Base-by-base conservation (phyloP, 2,113 vertebrate species). In the Strix uralensis region DNA sequence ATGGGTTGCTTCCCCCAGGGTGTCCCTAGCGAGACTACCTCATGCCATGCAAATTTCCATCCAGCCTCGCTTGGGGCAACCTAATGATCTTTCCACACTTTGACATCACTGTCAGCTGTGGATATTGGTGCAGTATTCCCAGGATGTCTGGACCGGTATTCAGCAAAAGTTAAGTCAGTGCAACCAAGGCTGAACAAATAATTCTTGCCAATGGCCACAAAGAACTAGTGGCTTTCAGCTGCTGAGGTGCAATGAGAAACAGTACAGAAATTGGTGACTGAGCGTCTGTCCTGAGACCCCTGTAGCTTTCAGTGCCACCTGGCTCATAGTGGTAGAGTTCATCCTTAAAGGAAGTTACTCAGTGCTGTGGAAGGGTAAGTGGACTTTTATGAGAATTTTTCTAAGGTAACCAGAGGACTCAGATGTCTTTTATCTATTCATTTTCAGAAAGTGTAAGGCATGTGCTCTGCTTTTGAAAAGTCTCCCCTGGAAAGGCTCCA, bases 281-380 rank as follows among this genome's bases (percentile, higher is more conserved):
- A 58, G 8, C 6, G 4, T 62, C 47, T 85, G 30, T n/a, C 34
- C 23, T 72, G 52, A 38, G 29, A 91, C 14, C 13, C 25, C 67
- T 54, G 40, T 12, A 46, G 21, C 18, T 88, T 82, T 69, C 65
- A 34, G 34, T 9, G 23, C 49, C 54, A 69, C 32, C 34, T 63
- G 74, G 32, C n/a, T 88, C 0, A 0, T 47, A 52, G 30, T 5
- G 11, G 16, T 22, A 44, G 29, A 86, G 15, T 36, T 83, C 58
- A 73, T 15, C 23, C 73, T 73, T 54, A 69, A 51, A 79, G 40
- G 34, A 79, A 81, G 26, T 27, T 51, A 32, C 4, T 29, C 40
- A 25, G 13, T 44, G 19, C 32, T 44, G 15, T 61, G 38, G 47
- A 82, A 92, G 40, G 14, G 22, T 51, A 88, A 72, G 32, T 15